A percentile compares a stretch with the other conserved stretches of the same genome.
phyloP scores from a whole-genome alignment of 2,888 invertebrate genomes.

The Drosophila paracracens region DNA sequence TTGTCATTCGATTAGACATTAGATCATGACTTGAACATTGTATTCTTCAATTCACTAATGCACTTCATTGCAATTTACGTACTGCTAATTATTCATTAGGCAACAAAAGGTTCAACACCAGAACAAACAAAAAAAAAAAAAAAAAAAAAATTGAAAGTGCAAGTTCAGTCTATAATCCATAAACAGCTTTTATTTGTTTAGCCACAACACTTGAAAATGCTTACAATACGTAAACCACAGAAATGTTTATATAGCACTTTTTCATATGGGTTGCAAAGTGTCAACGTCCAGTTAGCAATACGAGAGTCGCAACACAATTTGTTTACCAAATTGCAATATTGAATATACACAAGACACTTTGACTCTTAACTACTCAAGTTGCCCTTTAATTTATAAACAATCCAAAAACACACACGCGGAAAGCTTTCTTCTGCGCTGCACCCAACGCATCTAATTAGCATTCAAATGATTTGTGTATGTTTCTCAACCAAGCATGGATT shows the following conservation, averaged over 20 bases:
- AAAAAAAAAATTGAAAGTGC: slow-evolving; percentile 2
- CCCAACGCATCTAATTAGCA: slow-evolving; percentile 28
- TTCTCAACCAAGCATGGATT: neutral
- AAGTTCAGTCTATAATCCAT: neutral
- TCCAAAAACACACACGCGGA: neutral
- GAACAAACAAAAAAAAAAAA: neutral
- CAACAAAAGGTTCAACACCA: slow-evolving; percentile 16
- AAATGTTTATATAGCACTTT: slow-evolving; percentile 40
- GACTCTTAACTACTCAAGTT: slow-evolving; percentile 1
- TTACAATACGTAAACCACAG: slow-evolving; percentile 16
- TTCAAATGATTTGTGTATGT: slow-evolving; percentile 9
- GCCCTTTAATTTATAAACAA: neutral
- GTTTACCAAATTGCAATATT: slow-evolving; percentile 43
- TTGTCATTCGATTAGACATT: slow-evolving; percentile 27
- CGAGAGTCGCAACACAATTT: slow-evolving; percentile 1
- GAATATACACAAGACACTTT: slow-evolving; percentile 13
- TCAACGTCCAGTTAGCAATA: slow-evolving; percentile 6
- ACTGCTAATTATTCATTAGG: slow-evolving; percentile 51
- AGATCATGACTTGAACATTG: slow-evolving; percentile 62
- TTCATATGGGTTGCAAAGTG: slow-evolving; percentile 8
- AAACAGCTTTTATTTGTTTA: slow-evolving; percentile 1
- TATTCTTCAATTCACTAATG: slow-evolving; percentile 28
- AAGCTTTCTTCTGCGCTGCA: slow-evolving; percentile 3
- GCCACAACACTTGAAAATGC: neutral
- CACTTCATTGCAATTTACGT: slow-evolving; percentile 33